Base-by-base conservation (phyloP, 2,113 vertebrate genomes). In the Patagioenas fasciata region DNA sequence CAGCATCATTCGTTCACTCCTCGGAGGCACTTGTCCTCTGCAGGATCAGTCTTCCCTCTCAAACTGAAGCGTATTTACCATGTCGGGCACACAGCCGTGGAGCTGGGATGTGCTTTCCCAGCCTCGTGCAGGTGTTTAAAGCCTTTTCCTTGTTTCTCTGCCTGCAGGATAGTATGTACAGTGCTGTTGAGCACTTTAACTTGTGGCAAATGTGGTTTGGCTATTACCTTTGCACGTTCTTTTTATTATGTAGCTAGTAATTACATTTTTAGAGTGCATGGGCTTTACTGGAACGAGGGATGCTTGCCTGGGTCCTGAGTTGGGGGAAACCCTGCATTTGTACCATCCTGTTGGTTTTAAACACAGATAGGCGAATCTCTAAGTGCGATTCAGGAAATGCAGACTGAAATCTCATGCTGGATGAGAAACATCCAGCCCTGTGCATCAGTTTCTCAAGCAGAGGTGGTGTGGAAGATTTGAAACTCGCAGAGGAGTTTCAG, bases 21-120 rank as follows among this genome's bases (percentile, higher is more conserved):
- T 69, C 21, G 0, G 24, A 15, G 48, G 21, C 5, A 0, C 29
- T 36, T 53, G 13, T 48, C 14, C 50, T 15, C 24, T 56, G 13
- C 2, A 2, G 15, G 36, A 25, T 40, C 13, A 0, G n/a, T 11
- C 10, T 78, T 80, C 16, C 36, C 60, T 34, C 42, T 29, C 54
- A 4, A 32, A 28, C 3, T 3, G 50, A 47, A 57, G 58, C 0
- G 1, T 4, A 2, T 69, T 92, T 56, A 2, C 69, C 28, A 3
- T 50, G 16, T 25, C 31, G 36, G 64, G 80, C 32, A 20, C 1
- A 0, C 36, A 24, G 48, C 69, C 67, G 42, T 57, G 53, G 25
- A 31, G 48, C 80, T 77, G 74, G 20, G 34, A 23, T 0, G 0
- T 25, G n/a, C 51, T 64, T 74, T 60, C 20, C 74, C 61, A 40